These are phyloP conservation scores for Ecliptopera silaceata DNA, from an alignment of 2,888 invertebrate genomes.

Conservation along the genomic window DNA sequence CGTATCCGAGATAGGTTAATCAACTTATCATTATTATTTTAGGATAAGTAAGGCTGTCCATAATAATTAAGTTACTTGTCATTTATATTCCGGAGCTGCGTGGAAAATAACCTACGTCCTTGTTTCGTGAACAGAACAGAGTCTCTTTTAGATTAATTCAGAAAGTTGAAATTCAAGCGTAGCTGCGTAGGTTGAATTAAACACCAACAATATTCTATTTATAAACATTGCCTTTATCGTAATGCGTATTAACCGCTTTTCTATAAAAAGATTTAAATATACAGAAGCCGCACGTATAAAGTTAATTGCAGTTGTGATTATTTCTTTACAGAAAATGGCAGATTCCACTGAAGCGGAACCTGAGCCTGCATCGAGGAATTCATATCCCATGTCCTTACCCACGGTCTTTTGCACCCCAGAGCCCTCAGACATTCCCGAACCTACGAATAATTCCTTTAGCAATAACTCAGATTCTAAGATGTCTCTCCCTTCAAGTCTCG, in stretches of 20 bases:
- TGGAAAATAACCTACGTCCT: too few relatives aligned
- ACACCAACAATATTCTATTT: too few relatives aligned
- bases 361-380: conserved; percentile 48
- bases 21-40: background rate
- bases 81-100: too few relatives aligned
- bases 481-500: conserved; percentile 68
- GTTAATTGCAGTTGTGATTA: conserved; percentile 10
- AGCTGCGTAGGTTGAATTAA: too few relatives aligned
- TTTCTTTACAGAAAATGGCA: conserved; percentile 62
- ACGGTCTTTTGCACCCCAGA: conserved; percentile 69
- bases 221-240: too few relatives aligned
- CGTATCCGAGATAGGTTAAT: background rate
- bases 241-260: too few relatives aligned
- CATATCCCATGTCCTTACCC: conserved; percentile 64
- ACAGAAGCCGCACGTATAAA: background rate
- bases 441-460: conserved; percentile 51
- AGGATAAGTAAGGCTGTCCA: too few relatives aligned
- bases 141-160: too few relatives aligned
- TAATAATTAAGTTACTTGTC: too few relatives aligned
- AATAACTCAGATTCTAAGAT: conserved; percentile 65
- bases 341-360: conserved; percentile 54
- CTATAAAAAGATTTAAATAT: background rate
- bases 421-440: conserved; percentile 45
- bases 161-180: too few relatives aligned
- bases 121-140: too few relatives aligned